Percentiles rank a stretch among this genome's conserved stretches.
Conservation (phyloP, 2,888 invertebrate species). For the Platycheirus albimanus region DNA sequence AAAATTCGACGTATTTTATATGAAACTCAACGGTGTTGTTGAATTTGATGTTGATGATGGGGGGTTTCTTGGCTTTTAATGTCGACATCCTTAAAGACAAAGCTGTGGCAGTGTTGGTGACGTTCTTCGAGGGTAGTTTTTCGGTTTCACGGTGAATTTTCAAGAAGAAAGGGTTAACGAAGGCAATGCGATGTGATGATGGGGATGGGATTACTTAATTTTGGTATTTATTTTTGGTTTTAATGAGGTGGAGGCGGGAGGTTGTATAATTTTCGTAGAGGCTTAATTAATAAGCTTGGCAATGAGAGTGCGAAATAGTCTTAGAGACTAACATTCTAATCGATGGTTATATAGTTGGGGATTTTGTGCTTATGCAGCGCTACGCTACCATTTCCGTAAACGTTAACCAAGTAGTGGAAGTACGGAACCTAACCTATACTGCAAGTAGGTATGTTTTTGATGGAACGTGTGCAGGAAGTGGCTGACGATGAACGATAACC, state of each 20-base stretch:
- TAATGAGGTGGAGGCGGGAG: constrained; percentile 45
- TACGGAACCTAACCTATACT: neutral
- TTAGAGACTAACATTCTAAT: constrained; percentile 6
- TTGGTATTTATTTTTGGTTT: constrained; percentile 60
- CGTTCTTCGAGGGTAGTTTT: constrained; percentile 46
- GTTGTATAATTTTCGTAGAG: constrained; percentile 28
- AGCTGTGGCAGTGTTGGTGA: constrained; percentile 24
- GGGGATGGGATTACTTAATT: constrained; percentile 71
- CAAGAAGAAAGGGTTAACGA: constrained; percentile 61
- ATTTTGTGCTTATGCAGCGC: constrained; percentile 39
- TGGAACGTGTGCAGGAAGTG: constrained; percentile 61
- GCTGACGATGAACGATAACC: constrained; percentile 51
- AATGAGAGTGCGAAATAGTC: constrained; percentile 30
- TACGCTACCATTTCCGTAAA: constrained; percentile 51
- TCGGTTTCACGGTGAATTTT: constrained; percentile 72
- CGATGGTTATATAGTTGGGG: constrained; percentile 12
- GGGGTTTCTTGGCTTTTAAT: constrained; percentile 29
- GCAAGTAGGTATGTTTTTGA: too few relatives aligned
- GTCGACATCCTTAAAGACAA: constrained; percentile 23
- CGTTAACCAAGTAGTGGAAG: constrained; percentile 10
- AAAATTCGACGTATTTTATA: constrained; percentile 61
- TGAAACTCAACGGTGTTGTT: constrained; percentile 24
- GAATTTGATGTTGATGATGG: too few relatives aligned
- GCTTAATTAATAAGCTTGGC: constrained; percentile 67
- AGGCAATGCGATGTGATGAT: constrained; percentile 55